A percentile compares a stretch with the other conserved stretches of the same genome.
Evolutionary conservation across 1,140 invertebrate species (phyloP).

Genomic region (Ruditapes philippinarum): DNA sequence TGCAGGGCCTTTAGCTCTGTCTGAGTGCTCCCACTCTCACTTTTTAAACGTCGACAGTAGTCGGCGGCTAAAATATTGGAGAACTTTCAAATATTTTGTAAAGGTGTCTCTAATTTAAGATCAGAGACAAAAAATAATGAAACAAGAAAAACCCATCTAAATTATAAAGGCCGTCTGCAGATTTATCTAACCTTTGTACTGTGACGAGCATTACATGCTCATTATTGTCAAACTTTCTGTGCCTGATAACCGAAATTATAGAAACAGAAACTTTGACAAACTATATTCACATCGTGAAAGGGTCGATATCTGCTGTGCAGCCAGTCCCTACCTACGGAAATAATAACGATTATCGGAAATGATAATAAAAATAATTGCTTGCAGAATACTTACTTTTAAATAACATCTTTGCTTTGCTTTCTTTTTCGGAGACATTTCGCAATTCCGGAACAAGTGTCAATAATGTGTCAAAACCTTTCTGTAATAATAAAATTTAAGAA

Average conservation of each 20-base stretch:
- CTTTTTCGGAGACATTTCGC: slow-evolving; percentile 95
- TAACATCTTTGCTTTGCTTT: slow-evolving; percentile 96
- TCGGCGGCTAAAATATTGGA: slow-evolving; percentile 90
- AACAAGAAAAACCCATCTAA: slow-evolving; percentile 27
- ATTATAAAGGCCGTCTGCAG: background rate
- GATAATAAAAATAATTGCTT: background rate
- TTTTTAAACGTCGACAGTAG: slow-evolving; percentile 95
- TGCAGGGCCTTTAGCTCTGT: slow-evolving; percentile 94
- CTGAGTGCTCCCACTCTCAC: slow-evolving; percentile 93
- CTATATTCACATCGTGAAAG: background rate
- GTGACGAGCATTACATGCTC: background rate
- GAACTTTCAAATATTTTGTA: slow-evolving; percentile 78
- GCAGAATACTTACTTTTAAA: slow-evolving; percentile 91
- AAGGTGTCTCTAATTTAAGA: slow-evolving; percentile 71
- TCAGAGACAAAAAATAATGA: slow-evolving; percentile 37
- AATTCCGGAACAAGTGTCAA: slow-evolving; percentile 95
- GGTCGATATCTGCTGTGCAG: background rate
- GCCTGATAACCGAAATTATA: background rate
- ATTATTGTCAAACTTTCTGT: background rate
- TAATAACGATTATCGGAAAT: background rate
- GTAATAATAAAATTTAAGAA: slow-evolving; percentile 60
- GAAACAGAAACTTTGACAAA: background rate
- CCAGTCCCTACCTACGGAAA: slow-evolving; percentile 21
- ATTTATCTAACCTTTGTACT: slow-evolving; percentile 15
- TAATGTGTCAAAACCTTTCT: slow-evolving; percentile 97